These are phyloP conservation scores for Todus mexicanus DNA, from an alignment of 2,797 vertebrate genomes.

Conservation along the genomic window DNA sequence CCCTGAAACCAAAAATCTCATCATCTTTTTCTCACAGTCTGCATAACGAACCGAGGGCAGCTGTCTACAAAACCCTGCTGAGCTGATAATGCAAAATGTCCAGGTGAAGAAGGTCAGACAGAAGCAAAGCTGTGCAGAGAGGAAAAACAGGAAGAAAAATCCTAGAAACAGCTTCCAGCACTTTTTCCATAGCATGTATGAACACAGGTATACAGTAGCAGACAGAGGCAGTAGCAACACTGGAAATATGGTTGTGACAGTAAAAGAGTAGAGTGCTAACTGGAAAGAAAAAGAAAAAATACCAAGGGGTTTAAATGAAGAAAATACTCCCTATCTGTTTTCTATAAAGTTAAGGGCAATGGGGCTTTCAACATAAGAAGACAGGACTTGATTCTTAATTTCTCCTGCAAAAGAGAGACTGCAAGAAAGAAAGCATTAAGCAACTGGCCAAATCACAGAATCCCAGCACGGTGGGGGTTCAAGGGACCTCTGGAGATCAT, in stretches of 20 bases:
- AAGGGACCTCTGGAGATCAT: neutral
- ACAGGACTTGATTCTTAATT: neutral
- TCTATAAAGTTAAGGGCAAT: neutral
- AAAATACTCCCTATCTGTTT: neutral
- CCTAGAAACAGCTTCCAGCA: neutral
- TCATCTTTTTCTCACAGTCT: neutral
- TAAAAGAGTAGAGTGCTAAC: neutral
- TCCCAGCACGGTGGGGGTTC: neutral
- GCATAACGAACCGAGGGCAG: neutral
- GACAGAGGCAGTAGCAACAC: neutral
- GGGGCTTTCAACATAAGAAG: neutral
- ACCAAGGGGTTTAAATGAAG: neutral
- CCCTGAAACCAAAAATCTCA: neutral
- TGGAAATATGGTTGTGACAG: neutral
- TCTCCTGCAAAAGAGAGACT: neutral
- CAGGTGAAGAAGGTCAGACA: accelerated
- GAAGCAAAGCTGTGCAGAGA: neutral
- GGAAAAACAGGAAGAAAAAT: neutral
- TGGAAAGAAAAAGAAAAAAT: accelerated
- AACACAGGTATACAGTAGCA: neutral
- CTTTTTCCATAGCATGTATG: neutral
- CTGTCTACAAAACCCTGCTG: neutral
- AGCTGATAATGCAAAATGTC: neutral
- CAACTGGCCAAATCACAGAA: neutral
- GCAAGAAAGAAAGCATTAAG: neutral